These are phyloP conservation scores for Watsonalla binaria DNA, from an alignment of 2,888 invertebrate genomes.

Conservation along the genomic window DNA sequence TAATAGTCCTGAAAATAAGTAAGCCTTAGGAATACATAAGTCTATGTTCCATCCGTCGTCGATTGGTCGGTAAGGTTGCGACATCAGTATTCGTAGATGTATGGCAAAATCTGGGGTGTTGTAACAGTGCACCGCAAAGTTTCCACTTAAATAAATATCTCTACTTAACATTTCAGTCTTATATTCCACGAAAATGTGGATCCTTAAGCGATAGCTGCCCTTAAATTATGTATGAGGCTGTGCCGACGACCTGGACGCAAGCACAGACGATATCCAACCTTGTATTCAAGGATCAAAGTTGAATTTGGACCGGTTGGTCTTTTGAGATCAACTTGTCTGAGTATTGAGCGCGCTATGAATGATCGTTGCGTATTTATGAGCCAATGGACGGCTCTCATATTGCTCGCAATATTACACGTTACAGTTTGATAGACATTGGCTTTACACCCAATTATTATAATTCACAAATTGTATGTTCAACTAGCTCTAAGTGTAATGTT, in stretches of 20 bases:
- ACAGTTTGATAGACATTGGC: too few relatives aligned
- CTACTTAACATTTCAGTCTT: constrained; percentile 43
- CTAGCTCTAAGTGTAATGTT: too few relatives aligned
- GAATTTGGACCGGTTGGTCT: constrained; percentile 11
- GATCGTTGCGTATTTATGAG: constrained; percentile 38
- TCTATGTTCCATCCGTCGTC: too few relatives aligned
- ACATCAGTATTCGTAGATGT: too few relatives aligned
- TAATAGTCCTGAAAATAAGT: too few relatives aligned
- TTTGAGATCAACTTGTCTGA: constrained; percentile 20
- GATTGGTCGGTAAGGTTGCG: too few relatives aligned
- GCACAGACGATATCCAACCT: neutral
- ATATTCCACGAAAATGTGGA: constrained; percentile 24
- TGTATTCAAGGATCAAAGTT: neutral
- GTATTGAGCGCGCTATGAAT: constrained; percentile 29
- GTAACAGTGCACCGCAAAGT: constrained; percentile 16
- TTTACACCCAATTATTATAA: too few relatives aligned
- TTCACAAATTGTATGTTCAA: too few relatives aligned
- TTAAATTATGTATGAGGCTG: constrained; percentile 46
- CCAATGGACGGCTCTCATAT: constrained; percentile 1
- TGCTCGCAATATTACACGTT: too few relatives aligned
- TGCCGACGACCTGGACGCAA: constrained; percentile 4
- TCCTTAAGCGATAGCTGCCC: constrained; percentile 27
- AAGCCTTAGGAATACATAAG: too few relatives aligned
- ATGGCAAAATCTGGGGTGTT: neutral
- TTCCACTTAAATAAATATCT: constrained; percentile 48